phyloP scores from a whole-genome alignment of 2,888 invertebrate genomes.

The Neocrepidodera transversa region DNA sequence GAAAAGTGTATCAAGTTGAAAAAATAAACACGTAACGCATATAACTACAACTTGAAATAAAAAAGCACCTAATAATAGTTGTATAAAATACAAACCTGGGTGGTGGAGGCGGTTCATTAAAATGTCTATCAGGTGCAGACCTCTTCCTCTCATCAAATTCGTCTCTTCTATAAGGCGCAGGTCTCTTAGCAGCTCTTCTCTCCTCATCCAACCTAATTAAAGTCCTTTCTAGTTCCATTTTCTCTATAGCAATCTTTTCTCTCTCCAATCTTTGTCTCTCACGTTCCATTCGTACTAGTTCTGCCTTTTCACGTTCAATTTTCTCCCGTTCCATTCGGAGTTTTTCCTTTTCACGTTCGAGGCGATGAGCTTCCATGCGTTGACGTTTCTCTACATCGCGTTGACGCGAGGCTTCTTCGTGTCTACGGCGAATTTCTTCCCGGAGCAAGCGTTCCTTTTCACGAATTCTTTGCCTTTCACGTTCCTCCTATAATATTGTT shows the following conservation, averaged over 20 bases:
- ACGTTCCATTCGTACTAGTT: conserved; percentile 81
- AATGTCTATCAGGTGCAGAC: conserved; percentile 50
- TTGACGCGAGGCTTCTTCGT: conserved; percentile 79
- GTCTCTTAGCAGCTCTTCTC: conserved; percentile 65
- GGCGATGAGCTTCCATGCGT: conserved; percentile 82
- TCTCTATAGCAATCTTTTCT: conserved; percentile 68
- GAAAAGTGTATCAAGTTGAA: too few relatives aligned
- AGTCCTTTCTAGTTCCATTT: conserved; percentile 83
- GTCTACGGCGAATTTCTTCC: conserved; percentile 81
- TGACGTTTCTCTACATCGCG: conserved; percentile 78
- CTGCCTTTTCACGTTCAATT: conserved; percentile 87
- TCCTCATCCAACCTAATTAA: conserved; percentile 72
- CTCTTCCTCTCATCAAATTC: conserved; percentile 42
- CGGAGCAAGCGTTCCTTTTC: conserved; percentile 80
- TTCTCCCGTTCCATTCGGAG: conserved; percentile 84
- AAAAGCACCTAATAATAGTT: conserved; percentile 34
- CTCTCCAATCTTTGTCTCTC: conserved; percentile 79
- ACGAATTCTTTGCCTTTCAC: conserved; percentile 75
- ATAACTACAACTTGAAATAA: too few relatives aligned
- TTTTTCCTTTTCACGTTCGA: conserved; percentile 82
- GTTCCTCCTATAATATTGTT: conserved; percentile 68
- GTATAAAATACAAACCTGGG: conserved; percentile 60
- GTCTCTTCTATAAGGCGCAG: conserved; percentile 55
- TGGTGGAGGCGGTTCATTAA: conserved; percentile 67
- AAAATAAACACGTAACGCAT: too few relatives aligned